A percentile compares a stretch with the other conserved stretches of the same genome.
Conservation (phyloP, 2,888 invertebrate species). For the Hydraecia micacea region DNA sequence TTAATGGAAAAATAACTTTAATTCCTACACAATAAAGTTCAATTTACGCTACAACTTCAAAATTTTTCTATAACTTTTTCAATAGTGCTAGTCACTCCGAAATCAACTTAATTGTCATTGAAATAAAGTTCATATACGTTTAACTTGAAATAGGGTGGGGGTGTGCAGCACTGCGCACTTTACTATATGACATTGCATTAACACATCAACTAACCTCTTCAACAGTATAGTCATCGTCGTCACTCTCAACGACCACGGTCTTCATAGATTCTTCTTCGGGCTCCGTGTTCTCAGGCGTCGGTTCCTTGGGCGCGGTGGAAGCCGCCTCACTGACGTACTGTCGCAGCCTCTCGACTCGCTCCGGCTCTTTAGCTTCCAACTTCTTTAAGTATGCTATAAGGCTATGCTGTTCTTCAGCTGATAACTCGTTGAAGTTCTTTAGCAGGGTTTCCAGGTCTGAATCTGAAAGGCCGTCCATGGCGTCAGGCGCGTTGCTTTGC, state of each 20-base stretch:
- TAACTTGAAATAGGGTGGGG: too few species aligned
- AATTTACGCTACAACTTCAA: too few species aligned
- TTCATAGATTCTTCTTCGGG: conserved; percentile 14
- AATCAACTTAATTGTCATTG: too few species aligned
- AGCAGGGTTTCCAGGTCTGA: conserved; percentile 94
- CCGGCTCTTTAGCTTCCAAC: conserved; percentile 93
- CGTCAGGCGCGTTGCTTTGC: conserved; percentile 77
- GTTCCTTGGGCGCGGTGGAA: conserved; percentile 42
- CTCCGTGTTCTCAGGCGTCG: conserved; percentile 7
- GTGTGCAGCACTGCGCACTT: too few species aligned
- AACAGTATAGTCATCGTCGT: conserved; percentile 95
- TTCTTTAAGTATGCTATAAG: conserved; percentile 95
- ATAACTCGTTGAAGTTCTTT: conserved; percentile 94
- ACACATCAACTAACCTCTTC: conserved; percentile 90
- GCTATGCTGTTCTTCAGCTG: conserved; percentile 95
- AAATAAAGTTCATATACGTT: too few species aligned
- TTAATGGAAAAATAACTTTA: too few species aligned
- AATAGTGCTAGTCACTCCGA: too few species aligned
- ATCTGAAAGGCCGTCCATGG: conserved; percentile 94
- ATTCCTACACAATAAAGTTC: too few species aligned
- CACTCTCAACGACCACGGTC: conserved; percentile 88
- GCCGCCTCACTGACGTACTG: conserved; percentile 92
- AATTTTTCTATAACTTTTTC: too few species aligned
- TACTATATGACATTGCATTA: not conserved
- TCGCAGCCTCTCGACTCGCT: conserved; percentile 94